These are phyloP conservation scores for Heliothis subflexa DNA, from an alignment of 1,140 invertebrate genomes.

Conservation along the genomic window DNA sequence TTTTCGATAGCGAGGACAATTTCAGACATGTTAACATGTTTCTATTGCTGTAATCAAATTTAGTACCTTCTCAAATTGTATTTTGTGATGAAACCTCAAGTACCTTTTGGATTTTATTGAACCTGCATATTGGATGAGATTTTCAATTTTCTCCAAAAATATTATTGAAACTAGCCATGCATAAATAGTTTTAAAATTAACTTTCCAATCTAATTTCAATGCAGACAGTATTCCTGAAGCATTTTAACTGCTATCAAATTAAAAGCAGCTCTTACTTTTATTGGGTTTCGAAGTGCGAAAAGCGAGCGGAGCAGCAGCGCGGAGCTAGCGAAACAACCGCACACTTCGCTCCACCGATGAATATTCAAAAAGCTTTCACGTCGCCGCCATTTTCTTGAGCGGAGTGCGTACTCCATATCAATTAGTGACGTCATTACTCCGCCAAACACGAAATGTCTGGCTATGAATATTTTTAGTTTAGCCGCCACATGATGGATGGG, in stretches of 20 bases:
- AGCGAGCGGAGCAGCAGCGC: not conserved
- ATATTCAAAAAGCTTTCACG: slow-evolving; percentile 58
- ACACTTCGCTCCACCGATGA: slow-evolving; percentile 52
- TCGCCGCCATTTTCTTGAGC: slow-evolving; percentile 51
- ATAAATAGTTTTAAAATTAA: too few relatives aligned
- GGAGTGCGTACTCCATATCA: slow-evolving; percentile 56
- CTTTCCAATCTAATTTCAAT: too few relatives aligned
- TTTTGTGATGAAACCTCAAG: too few relatives aligned
- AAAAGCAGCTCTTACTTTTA: slow-evolving; percentile 1
- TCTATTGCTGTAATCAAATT: too few relatives aligned
- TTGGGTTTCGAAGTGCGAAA: not conserved
- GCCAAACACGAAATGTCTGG: slow-evolving; percentile 27
- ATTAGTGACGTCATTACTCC: slow-evolving; percentile 56
- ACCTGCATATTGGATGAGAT: too few relatives aligned
- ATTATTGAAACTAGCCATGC: too few relatives aligned
- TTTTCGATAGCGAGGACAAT: not conserved
- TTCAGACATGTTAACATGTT: too few relatives aligned
- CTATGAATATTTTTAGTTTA: slow-evolving; percentile 46
- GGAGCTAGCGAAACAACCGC: slow-evolving; percentile 22
- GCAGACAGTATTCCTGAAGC: too few relatives aligned
- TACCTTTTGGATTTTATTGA: too few relatives aligned
- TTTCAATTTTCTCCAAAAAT: too few relatives aligned
- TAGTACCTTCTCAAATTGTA: too few relatives aligned
- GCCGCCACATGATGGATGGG: slow-evolving; percentile 16
- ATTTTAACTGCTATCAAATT: slow-evolving; percentile 1